Percentiles rank a stretch among this genome's conserved stretches.
Evolutionary conservation across 2,113 vertebrate species (phyloP).

Genomic region (Saccopteryx bilineata): DNA sequence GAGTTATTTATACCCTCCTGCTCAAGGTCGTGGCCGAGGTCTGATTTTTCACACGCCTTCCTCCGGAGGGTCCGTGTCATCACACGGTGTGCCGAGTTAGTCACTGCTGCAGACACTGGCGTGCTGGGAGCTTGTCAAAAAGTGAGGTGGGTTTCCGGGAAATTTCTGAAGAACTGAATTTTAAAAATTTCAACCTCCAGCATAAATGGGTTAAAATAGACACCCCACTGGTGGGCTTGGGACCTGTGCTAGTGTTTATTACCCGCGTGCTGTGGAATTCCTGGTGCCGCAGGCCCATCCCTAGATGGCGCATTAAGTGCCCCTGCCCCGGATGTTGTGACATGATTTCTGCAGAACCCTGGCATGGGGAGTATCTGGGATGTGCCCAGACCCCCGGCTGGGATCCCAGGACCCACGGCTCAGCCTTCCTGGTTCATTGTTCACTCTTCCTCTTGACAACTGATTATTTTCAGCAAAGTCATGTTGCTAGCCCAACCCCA

Average conservation of each 20-base stretch:
- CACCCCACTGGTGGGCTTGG: fast-evolving
- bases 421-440: not conserved
- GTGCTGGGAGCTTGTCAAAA: too few species aligned
- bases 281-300: not conserved
- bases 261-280: not conserved
- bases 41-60: too few species aligned
- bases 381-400: not conserved
- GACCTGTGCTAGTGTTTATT: fast-evolving
- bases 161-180: too few species aligned
- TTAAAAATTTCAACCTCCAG: too few species aligned
- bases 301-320: not conserved
- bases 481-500: not conserved
- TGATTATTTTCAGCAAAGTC: conserved; percentile 36
- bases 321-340: not conserved
- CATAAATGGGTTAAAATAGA: not conserved
- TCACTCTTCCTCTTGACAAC: not conserved
- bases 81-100: too few species aligned
- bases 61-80: too few species aligned
- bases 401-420: not conserved
- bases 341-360: not conserved
- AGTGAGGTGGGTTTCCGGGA: too few species aligned
- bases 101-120: too few species aligned
- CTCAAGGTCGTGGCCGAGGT: too few species aligned
- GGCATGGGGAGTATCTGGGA: not conserved
- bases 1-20: too few species aligned